phyloP scores from a whole-genome alignment of 2,888 invertebrate genomes.

The Lasioglossum leucozonium region DNA sequence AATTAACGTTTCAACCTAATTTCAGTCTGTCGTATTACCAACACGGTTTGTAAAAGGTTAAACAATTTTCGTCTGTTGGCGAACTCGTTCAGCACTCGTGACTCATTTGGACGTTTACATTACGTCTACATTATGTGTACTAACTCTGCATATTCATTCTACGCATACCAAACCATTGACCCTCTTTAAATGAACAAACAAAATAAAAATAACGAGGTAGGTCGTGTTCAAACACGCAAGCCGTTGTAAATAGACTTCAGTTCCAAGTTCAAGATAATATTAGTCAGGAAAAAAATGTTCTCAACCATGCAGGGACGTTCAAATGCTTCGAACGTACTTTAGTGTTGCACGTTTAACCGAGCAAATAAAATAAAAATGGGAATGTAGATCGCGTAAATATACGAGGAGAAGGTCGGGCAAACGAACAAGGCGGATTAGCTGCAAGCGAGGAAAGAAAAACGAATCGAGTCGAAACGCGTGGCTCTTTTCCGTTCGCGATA shows the following conservation, averaged over 20 bases:
- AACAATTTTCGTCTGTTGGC: neutral
- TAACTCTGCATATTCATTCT: neutral
- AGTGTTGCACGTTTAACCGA: neutral
- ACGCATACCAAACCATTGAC: neutral
- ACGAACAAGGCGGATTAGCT: neutral
- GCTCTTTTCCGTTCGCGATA: slow-evolving; percentile 67
- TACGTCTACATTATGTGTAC: neutral
- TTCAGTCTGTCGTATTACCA: neutral
- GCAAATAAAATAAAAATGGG: neutral
- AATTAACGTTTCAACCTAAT: neutral
- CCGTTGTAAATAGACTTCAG: neutral
- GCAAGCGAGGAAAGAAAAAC: slow-evolving; percentile 39
- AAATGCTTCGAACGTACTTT: neutral
- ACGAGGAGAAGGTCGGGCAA: neutral
- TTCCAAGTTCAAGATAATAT: no score
- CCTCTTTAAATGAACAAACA: neutral
- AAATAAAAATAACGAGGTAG: neutral
- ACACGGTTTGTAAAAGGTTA: neutral
- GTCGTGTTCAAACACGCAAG: neutral
- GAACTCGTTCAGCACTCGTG: neutral
- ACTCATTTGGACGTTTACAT: neutral
- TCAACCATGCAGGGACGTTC: neutral
- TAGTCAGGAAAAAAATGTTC: neutral
- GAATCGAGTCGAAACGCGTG: slow-evolving; percentile 22
- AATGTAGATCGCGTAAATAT: neutral